Base-by-base conservation (phyloP, 1,140 invertebrate species). In the Bradysia coprophila region DNA sequence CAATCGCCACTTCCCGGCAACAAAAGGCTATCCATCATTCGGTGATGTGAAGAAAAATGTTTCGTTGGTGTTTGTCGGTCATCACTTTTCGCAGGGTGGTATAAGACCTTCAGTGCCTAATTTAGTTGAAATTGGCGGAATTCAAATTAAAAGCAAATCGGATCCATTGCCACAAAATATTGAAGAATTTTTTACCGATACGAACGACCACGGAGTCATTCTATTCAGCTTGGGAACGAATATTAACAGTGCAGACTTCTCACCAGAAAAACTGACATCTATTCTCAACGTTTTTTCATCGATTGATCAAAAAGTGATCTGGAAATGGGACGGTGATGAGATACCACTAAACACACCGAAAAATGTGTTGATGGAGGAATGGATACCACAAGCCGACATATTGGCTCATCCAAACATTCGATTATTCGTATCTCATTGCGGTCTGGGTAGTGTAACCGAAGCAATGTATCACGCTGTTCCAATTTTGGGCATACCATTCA, bases 101-200 rank as follows among this genome's bases (percentile, higher is more conserved):
- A 57, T 63, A 13, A 46, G 53, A 13, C 66, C 69, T 2, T 59
- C 59, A 18, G 46, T 68, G 18, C 67, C 70, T 1, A 67, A 67
- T 50, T 59, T 73, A 33, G 59, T 72, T 20, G 66, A 73, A 51
- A 62, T 78, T 42, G 72, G 72, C 22, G 72, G 71, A 20, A 49
- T 73, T 32, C 71, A 75, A 51, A 58, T 74, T 31, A 59, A 57
- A 28, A 52, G 55, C 24, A 39, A 46, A 38, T 40, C 50, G 15
- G 55, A 53, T 19, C 23, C 44, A 21, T 42, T 62, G 28, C 52
- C 62, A 28, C 24, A 60, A 51, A 53, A 58, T 31, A 22, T 59
- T 11, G 39, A 57, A 43, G 46, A 44, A 4, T 49, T 57, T 19
- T 43, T 63, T 21, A 49, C 54, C 22, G 44, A 39, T 1, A 31